These are phyloP conservation scores for Clupea harengus DNA, from an alignment of 2,113 vertebrate species.

Conservation along the genomic window DNA sequence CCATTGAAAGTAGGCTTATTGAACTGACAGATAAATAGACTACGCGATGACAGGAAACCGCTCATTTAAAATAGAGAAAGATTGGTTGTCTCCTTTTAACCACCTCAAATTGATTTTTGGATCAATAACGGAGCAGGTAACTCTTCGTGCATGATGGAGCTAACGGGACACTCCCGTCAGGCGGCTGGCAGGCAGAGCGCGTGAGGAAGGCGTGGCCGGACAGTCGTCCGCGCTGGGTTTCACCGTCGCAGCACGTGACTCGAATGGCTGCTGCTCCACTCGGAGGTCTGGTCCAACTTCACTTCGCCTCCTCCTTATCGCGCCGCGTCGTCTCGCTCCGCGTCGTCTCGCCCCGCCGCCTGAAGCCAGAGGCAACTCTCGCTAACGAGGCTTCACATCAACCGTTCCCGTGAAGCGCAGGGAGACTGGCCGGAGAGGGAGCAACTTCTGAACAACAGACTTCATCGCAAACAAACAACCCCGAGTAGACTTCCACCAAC, in stretches of 20 bases:
- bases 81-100: background rate
- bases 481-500: slow-evolving; percentile 58
- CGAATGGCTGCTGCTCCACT: slow-evolving; percentile 63
- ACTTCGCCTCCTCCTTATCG: slow-evolving; percentile 36
- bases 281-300: slow-evolving; percentile 59
- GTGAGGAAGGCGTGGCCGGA: slow-evolving; percentile 62
- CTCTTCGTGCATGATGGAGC: slow-evolving; percentile 44
- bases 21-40: background rate
- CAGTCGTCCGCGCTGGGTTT: slow-evolving; percentile 58
- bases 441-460: slow-evolving; percentile 21
- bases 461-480: slow-evolving; percentile 46
- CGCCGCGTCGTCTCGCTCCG: background rate
- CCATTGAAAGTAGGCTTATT: background rate
- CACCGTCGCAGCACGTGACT: slow-evolving; percentile 68
- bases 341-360: slow-evolving; percentile 17
- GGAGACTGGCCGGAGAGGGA: background rate
- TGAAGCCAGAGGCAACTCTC: slow-evolving; percentile 22
- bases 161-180: slow-evolving; percentile 50
- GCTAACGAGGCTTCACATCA: slow-evolving; percentile 50
- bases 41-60: background rate
- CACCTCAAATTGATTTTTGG: slow-evolving; percentile 12
- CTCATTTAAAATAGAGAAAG: background rate
- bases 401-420: background rate
- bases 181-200: slow-evolving; percentile 49
- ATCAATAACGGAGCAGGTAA: slow-evolving; percentile 15